phyloP scores from a whole-genome alignment of 2,797 vertebrate genomes.

The Anolis apletophallus region DNA sequence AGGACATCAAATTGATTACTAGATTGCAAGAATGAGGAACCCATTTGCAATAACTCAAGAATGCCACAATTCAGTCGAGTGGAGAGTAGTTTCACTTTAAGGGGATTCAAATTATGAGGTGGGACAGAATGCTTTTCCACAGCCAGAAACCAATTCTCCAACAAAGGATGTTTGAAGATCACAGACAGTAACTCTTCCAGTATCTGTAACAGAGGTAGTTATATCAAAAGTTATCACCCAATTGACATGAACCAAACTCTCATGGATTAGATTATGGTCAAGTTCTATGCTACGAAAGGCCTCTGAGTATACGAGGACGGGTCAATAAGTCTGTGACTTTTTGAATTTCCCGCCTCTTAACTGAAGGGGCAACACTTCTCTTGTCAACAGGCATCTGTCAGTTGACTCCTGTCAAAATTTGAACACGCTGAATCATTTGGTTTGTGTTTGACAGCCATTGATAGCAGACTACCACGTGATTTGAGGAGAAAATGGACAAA shows the following conservation, averaged over 20 bases:
- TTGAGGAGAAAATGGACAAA: too few relatives aligned
- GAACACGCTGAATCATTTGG: too few relatives aligned
- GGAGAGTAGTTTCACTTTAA: slow-evolving; percentile 84
- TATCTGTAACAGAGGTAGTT: slow-evolving; percentile 66
- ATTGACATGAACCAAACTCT: not conserved
- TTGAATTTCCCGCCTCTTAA: too few relatives aligned
- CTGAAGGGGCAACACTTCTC: too few relatives aligned
- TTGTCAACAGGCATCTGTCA: too few relatives aligned
- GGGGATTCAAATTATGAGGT: slow-evolving; percentile 83
- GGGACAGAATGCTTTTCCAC: slow-evolving; percentile 83
- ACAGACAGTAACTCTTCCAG: slow-evolving; percentile 78
- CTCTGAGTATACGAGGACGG: too few relatives aligned
- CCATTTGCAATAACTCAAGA: slow-evolving; percentile 80
- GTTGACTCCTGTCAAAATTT: too few relatives aligned
- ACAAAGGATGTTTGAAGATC: slow-evolving; percentile 86
- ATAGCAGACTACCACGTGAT: too few relatives aligned
- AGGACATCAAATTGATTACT: slow-evolving; percentile 74
- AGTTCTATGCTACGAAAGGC: not conserved
- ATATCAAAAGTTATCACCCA: slow-evolving; percentile 15
- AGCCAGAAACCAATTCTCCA: slow-evolving; percentile 94
- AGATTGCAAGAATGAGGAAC: slow-evolving; percentile 73
- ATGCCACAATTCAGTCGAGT: slow-evolving; percentile 78
- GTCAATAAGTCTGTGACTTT: too few relatives aligned
- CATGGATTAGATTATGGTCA: not conserved
- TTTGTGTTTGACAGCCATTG: too few relatives aligned